Evolutionary conservation across 2,113 vertebrate genomes (phyloP).

Genomic region (Oenanthe oenanthe): DNA sequence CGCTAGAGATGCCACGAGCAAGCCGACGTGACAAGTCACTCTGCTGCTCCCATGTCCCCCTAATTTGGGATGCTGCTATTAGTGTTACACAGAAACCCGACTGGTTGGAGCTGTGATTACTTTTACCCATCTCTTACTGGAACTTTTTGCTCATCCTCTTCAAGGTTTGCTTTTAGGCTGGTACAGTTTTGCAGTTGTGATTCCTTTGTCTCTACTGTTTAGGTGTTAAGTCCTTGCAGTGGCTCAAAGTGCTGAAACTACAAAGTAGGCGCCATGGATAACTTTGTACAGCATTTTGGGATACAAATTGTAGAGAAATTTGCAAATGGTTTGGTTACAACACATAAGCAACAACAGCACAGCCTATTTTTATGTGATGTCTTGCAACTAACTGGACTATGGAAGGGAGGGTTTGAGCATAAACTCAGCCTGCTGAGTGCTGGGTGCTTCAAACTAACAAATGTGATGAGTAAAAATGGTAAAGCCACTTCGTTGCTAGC

Average conservation of each 20-base stretch:
- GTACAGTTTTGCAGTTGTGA: constrained; percentile 58
- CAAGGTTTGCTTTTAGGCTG: constrained; percentile 69
- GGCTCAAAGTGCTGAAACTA: constrained; percentile 82
- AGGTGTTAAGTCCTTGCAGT: constrained; percentile 77
- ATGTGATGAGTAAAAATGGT: constrained; percentile 62
- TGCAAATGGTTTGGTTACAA: constrained; percentile 70
- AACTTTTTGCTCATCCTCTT: constrained; percentile 70
- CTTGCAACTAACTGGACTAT: constrained; percentile 70
- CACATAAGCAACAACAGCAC: constrained; percentile 78
- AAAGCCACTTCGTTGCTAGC: constrained; percentile 68
- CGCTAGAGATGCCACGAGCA: not conserved
- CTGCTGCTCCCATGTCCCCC: not conserved
- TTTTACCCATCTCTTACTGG: constrained; percentile 67
- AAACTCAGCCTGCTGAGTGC: constrained; percentile 71
- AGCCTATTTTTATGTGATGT: constrained; percentile 69
- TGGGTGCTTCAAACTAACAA: constrained; percentile 58
- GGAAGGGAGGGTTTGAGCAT: constrained; percentile 60
- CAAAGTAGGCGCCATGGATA: constrained; percentile 77
- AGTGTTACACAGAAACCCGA: not conserved
- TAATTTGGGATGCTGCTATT: not conserved
- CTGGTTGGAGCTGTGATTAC: not conserved
- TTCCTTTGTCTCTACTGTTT: constrained; percentile 73
- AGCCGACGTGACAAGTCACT: not conserved
- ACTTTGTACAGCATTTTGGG: constrained; percentile 37
- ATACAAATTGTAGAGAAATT: constrained; percentile 51